Evolutionary conservation across 2,113 vertebrate species (phyloP), one percentile per base, ranked within the genome.

Genomic region (Bagarius yarrelli): DNA sequence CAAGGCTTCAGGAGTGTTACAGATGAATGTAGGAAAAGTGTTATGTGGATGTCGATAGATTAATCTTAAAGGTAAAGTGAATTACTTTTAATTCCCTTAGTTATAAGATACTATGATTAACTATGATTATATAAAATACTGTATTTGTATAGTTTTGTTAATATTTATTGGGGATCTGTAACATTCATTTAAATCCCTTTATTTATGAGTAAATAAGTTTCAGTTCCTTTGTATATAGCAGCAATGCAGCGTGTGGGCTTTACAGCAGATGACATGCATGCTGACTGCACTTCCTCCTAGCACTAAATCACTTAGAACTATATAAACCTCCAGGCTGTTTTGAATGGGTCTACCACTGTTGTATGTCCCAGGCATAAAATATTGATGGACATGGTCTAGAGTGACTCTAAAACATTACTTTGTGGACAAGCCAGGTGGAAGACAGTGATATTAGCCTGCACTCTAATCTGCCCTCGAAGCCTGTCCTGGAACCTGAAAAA

Each of bases 361-460:
- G 79, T 82, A 63, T 83, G 73, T 80, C 64, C 52, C 36, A 15
- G 44, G 44, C 59, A 40, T 87, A 52, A 83, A 88, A 86, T 83
- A 87, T 88, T 86, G 60, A 88, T 85, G 69, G 55, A 57, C 59
- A 67, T 87, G 79, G 81, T 81, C 76, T 30, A 36, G 44, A 30
- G 63, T 72, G 52, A 53, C 72, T 78, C 52, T 16, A 50, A 73
- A 76, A 78, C 59, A 70, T 70, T 81, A 72, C 60, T 71, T 67
- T 78, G 83, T 66, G 78, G 74, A 59, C 71, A 81, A 77, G 83
- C 76, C 79, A 83, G 23, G 56, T 70, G 66, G 83, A 86, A 81
- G 79, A 80, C 25, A 73, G 70, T 80, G 84, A 84, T 79, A 87
- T 75, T 78, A 77, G 72, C 16, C 44, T 67, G 53, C 75, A 84